Base-by-base conservation (phyloP, 2,797 vertebrate genomes). In the Uromys caudimaculatus region DNA sequence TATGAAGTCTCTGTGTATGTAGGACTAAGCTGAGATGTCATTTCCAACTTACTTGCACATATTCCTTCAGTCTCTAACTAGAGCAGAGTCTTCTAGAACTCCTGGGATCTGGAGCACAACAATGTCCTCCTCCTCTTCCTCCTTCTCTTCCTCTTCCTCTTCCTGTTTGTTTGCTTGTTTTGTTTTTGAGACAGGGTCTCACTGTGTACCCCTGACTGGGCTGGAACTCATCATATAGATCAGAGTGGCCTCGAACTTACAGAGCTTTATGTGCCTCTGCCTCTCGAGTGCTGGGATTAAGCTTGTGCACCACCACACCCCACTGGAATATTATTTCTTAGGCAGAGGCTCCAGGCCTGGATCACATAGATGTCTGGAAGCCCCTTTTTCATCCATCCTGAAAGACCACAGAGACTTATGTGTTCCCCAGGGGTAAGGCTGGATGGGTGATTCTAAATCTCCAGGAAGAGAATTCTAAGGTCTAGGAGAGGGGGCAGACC, bases 381-480 rank as follows among this genome's bases (percentile, higher is more conserved):
- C 9, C 27, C 71, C 77, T 87, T 62, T 73, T 67, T 29, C 47
- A 69, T 67, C 56, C 38, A 27, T 21, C 41, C 69, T 11, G 6
- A 17, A 38, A 75, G 77, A 76, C 38, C 76, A 35, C 8, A n/a
- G 58, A 58, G 93, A 41, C 17, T 35, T 10, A 1, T 29, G 50
- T 10, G 4, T 64, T 62, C 24, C 12, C 2, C 17, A 3, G 1
- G 35, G 10, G n/a, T 4, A 2, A 7, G 9, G 52, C 0, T 32
- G 1, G 14, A 64, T 50, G 32, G 56, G 24, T 35, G 75, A 52
- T 7, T 79, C 67, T 27, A 32, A 75, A 85, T 27, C 29, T 71
- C 35, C 64, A 95, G 62, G 35, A 75, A 87, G 89, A 91, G 67
- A 69, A n/a, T 11, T 41, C 67, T 90, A 27, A 90, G 87, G 69